These are phyloP conservation scores for Tetramorium alpestre DNA, from an alignment of 1,140 invertebrate species.

Conservation along the genomic window DNA sequence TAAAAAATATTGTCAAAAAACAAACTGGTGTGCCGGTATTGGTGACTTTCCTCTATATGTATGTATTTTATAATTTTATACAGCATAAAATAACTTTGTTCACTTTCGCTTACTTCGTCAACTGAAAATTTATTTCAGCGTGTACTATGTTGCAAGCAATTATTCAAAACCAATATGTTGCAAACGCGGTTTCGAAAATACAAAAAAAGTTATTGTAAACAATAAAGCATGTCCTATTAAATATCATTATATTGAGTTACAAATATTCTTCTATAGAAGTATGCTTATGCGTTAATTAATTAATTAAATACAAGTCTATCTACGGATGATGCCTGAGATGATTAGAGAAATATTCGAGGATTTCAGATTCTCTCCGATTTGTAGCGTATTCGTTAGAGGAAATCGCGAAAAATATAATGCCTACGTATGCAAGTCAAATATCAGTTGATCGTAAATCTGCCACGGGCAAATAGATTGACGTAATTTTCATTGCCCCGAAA, in stretches of 20 bases:
- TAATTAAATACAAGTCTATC: neutral
- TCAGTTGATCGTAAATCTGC: constrained; percentile 70
- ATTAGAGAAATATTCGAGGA: constrained; percentile 2
- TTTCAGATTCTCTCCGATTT: neutral
- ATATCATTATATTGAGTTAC: neutral
- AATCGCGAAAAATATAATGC: constrained; percentile 65
- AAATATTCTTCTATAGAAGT: neutral
- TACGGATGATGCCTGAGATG: neutral
- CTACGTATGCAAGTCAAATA: constrained; percentile 57
- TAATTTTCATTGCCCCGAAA: constrained; percentile 67
- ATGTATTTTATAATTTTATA: neutral
- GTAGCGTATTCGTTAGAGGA: constrained; percentile 16
- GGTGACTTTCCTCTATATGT: neutral
- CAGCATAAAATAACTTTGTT: neutral
- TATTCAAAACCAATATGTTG: neutral
- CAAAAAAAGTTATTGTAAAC: neutral
- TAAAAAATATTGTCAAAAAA: too few relatives aligned
- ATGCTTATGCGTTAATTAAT: neutral
- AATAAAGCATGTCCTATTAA: neutral
- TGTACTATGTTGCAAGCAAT: constrained; percentile 2
- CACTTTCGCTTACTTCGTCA: neutral
- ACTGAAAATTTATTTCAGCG: neutral
- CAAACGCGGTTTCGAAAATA: neutral
- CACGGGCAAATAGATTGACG: constrained; percentile 61
- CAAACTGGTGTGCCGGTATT: too few relatives aligned